A percentile compares a stretch with the other conserved stretches of the same genome.
These are phyloP conservation scores for Saiga tatarica DNA, from an alignment of 2,113 vertebrate species.

Conservation along the genomic window DNA sequence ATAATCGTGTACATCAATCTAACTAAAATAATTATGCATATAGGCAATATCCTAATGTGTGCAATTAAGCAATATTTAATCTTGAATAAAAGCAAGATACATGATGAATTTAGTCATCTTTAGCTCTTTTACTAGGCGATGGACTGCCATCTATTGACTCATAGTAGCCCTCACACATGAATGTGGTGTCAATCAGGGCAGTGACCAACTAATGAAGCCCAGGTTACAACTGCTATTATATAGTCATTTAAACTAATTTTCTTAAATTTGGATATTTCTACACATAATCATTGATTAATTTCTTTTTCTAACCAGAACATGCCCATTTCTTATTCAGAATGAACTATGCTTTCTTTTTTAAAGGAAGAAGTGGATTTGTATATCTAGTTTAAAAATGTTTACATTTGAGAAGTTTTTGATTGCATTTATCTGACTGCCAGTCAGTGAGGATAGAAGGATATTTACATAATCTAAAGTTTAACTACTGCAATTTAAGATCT, in stretches of 20 bases:
- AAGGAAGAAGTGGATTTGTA: not conserved
- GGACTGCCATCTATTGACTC: slow-evolving; percentile 88
- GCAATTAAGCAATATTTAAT: slow-evolving; percentile 68
- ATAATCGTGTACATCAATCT: not conserved
- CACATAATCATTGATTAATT: slow-evolving; percentile 45
- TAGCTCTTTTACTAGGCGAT: slow-evolving; percentile 79
- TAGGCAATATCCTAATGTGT: slow-evolving; percentile 46
- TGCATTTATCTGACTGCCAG: slow-evolving; percentile 26
- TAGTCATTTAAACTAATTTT: slow-evolving; percentile 60
- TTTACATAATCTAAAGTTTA: not conserved
- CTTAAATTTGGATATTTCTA: slow-evolving; percentile 62
- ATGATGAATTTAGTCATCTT: slow-evolving; percentile 68
- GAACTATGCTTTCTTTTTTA: not conserved
- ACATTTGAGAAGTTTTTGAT: slow-evolving; percentile 8
- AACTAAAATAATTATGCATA: not conserved
- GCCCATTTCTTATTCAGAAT: not conserved
- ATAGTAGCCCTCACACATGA: slow-evolving; percentile 69
- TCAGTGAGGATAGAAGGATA: not conserved
- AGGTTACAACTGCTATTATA: slow-evolving; percentile 12
- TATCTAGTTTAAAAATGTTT: slow-evolving; percentile 15
- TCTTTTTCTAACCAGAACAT: slow-evolving; percentile 32
- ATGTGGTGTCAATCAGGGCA: slow-evolving; percentile 46
- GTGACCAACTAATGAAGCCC: slow-evolving; percentile 67
- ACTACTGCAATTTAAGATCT: not conserved
- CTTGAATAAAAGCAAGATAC: slow-evolving; percentile 53